Base-by-base conservation (phyloP, 2,113 vertebrate genomes). In the Connochaetes taurinus region DNA sequence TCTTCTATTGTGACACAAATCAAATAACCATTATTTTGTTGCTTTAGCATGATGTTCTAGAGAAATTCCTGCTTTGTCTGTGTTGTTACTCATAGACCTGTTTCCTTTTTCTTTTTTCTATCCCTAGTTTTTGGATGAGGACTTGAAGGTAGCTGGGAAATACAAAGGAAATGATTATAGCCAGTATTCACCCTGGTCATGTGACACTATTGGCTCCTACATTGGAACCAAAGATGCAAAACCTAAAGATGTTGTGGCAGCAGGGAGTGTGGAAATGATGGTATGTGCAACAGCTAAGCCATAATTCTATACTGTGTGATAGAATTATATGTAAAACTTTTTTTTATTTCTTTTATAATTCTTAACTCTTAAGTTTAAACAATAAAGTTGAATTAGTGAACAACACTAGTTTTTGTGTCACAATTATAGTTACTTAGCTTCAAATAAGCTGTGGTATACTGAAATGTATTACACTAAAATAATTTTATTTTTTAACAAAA, bases 151-250 rank as follows among this genome's bases (percentile, higher is more conserved):
- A 86, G 99, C 99, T 93, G 99, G 99, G 58, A 99, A 99, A 98
- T 99, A 99, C 98, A 99, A 99, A 98, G 99, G 99, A 98, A 99
- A 99, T 33, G 99, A 99, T 96, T 99, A 99, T 87, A 99, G 99
- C 95, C 99, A 99, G n/a, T 99, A 99, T 98, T 99, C 99, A 67
- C 99, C 99, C 55, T 99, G 99, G 99, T 99, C 99, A 36, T 99
- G 99, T 98, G 99, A 99, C 97, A 99, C 99, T 89, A 99, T 99
- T 89, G 99, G 99, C 99, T 99, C 99, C 97, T 99, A 99, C 98
- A 99, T 99, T 97, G 99, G 99, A 98, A 99, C 99, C 99, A 99
- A 99, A 99, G 99, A 99, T 94, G 99, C 99, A 98, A 99, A 99
- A 99, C 99, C 99, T 99, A 99, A 99, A 99, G 99, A 99, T 47